These are phyloP conservation scores for Pollimyrus isidori DNA, from an alignment of 2,113 vertebrate genomes.

Conservation along the genomic window DNA sequence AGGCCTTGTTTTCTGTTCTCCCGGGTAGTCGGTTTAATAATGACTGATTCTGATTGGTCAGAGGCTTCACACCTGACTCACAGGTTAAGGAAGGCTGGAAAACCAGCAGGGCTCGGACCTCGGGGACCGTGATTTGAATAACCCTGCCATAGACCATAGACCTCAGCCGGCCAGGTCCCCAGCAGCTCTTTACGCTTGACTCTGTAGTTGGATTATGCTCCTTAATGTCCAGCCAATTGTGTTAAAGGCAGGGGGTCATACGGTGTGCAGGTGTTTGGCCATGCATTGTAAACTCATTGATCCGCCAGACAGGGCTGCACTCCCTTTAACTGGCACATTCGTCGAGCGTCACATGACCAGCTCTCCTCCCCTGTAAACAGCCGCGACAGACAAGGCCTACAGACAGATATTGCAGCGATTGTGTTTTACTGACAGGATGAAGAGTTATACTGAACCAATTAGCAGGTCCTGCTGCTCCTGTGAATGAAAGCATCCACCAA, in stretches of 20 bases:
- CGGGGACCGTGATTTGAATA: too few relatives aligned
- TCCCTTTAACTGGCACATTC: neutral
- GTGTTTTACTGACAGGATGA: neutral
- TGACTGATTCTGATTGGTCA: too few relatives aligned
- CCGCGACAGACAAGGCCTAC: neutral
- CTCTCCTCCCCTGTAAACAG: neutral
- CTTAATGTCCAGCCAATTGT: neutral
- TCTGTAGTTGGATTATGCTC: neutral
- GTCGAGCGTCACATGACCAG: neutral
- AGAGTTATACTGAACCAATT: neutral
- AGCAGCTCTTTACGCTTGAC: neutral
- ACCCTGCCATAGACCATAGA: neutral
- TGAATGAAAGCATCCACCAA: neutral
- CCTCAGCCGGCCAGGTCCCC: neutral
- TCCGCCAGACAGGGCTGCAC: neutral
- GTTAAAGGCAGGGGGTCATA: neutral
- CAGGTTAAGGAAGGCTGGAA: too few relatives aligned
- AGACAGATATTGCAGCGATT: neutral
- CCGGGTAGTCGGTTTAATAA: too few relatives aligned
- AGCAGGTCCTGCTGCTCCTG: neutral
- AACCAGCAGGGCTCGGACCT: too few relatives aligned
- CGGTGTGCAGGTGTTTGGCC: neutral
- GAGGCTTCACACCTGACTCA: too few relatives aligned
- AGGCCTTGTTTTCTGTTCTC: too few relatives aligned
- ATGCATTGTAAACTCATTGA: neutral